Percentiles rank a stretch among this genome's conserved stretches.
phyloP scores from a whole-genome alignment of 1,140 invertebrate genomes.

The Telenomus remus region DNA sequence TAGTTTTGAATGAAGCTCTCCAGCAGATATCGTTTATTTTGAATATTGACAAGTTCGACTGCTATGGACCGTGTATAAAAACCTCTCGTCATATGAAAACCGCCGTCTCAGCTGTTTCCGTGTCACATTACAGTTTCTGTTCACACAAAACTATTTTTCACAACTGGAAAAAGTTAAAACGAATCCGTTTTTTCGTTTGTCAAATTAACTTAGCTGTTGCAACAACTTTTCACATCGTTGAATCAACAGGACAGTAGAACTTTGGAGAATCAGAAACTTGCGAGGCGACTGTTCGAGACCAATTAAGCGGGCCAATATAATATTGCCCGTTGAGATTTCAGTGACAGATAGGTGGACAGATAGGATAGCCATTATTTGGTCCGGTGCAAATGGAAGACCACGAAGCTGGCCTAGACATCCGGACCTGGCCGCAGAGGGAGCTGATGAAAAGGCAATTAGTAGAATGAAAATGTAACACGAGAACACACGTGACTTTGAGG shows the following conservation, averaged over 20 bases:
- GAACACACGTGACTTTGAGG: conserved; percentile 72
- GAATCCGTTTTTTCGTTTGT: too few relatives aligned
- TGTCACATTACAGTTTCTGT: conserved; percentile 43
- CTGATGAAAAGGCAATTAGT: conserved; percentile 70
- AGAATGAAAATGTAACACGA: conserved; percentile 76
- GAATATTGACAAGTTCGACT: conserved; percentile 34
- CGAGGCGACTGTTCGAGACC: conserved; percentile 21
- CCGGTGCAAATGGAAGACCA: conserved; percentile 26
- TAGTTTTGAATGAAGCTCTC: conserved; percentile 34
- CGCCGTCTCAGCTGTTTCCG: conserved; percentile 26
- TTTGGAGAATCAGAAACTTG: conserved; percentile 18
- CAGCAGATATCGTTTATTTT: conserved; percentile 45
- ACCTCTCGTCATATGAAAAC: conserved; percentile 8
- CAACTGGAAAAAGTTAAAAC: too few relatives aligned
- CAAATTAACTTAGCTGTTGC: too few relatives aligned
- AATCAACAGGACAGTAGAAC: too few relatives aligned
- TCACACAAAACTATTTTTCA: too few relatives aligned
- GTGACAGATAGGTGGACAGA: conserved; percentile 32
- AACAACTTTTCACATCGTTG: too few relatives aligned
- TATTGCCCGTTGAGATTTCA: conserved; percentile 26
- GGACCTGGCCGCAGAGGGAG: conserved; percentile 24
- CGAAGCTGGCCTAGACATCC: conserved; percentile 37
- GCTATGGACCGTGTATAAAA: conserved; percentile 16
- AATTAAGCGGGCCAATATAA: conserved; percentile 41
- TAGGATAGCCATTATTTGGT: conserved; percentile 7